Evolutionary conservation across 2,888 invertebrate genomes (phyloP).

Genomic region (Frankliniella intonsa): DNA sequence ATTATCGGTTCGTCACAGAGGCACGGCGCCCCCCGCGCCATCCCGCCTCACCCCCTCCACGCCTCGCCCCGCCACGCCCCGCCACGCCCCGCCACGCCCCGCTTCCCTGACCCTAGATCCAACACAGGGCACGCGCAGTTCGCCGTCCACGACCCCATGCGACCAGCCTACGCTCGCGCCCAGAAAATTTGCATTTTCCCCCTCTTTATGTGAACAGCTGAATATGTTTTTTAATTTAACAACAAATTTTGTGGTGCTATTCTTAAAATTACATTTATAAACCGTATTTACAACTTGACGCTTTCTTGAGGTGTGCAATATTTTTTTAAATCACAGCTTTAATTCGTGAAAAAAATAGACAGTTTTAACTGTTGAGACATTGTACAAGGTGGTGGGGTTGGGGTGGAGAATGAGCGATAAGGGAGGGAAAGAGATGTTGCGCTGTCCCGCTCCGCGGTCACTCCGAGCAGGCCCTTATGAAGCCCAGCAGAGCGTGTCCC

Average conservation of each 20-base stretch:
- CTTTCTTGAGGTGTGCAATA: no score
- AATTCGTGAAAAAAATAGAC: no score
- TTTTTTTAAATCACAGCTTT: no score
- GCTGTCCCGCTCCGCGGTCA: no score
- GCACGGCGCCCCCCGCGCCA: neutral
- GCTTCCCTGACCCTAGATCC: neutral
- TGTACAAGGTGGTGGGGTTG: no score
- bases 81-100: neutral
- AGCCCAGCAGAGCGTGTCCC: neutral
- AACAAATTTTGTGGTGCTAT: neutral
- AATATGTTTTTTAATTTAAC: neutral
- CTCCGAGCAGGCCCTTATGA: neutral
- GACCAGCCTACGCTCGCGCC: neutral
- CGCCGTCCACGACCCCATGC: neutral
- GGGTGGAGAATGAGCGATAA: no score
- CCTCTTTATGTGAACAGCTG: no score
- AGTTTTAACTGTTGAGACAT: no score
- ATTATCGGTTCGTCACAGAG: constrained; percentile 26
- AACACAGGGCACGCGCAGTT: neutral
- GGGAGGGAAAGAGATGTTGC: no score
- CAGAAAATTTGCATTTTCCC: neutral
- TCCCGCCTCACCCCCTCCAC: neutral
- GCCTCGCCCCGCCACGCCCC: neutral
- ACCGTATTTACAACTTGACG: no score
- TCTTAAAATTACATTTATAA: no score